Base-by-base conservation (phyloP, 2,888 invertebrate species). In the Sthenelais limicola region DNA sequence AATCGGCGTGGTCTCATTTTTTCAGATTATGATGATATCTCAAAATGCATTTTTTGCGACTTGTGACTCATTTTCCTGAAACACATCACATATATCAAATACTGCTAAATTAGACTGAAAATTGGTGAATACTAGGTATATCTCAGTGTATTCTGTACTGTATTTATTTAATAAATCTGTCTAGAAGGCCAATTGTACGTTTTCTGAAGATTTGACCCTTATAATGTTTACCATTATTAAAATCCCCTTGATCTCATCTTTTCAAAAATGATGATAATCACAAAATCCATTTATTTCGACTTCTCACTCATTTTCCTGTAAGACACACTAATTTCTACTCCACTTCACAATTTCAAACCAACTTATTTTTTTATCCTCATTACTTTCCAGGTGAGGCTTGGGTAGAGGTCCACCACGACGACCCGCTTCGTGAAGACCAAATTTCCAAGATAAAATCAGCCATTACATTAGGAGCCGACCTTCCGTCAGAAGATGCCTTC, bases 341-440 rank as follows among this genome's bases (percentile, higher is more conserved):
- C 15, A 43, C 15, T 43, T 43, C 12, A 9, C 15, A 43, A 12
- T 12, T 9, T 43, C 9, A 43, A 43, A 43, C 43, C 43, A 43
- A 43, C 30, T 26, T 7, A 24, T 26, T 3, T 52, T n/a, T 18
- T 21, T 28, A 4, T 4, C 26, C 33, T 9, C 24, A n/a, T 68
- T 73, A 4, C 67, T 35, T 74, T 58, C 30, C 77, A 78, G 88
- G 85, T 5, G 82, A 85, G 3, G 72, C 80, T 0, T 86, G 88
- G 84, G 74, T 86, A 33, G 82, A 80, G 58, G 82, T 89, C 3
- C 84, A 89, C 75, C 88, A 89, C 75, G 82, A 84, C 26, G 72
- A 70, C 4, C 73, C 78, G 4, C 51, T 69, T 12, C 30, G 52
- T 3, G 28, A 15, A 9, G 52, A 51, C 12, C 69, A 69, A 12